These are phyloP conservation scores for Triplophysa bombifrons DNA, from an alignment of 2,797 vertebrate species.

Conservation along the genomic window DNA sequence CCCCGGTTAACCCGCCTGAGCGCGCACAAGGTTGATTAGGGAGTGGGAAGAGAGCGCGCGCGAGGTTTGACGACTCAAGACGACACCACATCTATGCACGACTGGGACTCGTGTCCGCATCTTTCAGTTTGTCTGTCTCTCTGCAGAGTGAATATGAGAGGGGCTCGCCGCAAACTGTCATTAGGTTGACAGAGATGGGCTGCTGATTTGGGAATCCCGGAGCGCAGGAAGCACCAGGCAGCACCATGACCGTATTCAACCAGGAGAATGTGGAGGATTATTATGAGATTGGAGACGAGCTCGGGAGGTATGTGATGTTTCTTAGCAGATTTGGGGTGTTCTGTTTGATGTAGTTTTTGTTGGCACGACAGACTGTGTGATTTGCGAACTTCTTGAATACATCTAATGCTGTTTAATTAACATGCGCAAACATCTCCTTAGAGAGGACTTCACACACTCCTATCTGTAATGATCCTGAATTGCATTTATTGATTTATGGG, in stretches of 20 bases:
- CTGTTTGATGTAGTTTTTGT: background rate
- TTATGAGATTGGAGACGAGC: constrained; percentile 85
- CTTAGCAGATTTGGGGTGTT: constrained; percentile 23
- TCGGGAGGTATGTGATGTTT: constrained; percentile 78
- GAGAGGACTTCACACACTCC: constrained; percentile 25
- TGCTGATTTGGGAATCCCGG: constrained; percentile 68
- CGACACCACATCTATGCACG: constrained; percentile 5
- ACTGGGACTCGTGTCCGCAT: background rate
- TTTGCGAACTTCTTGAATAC: background rate
- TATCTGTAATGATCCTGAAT: constrained; percentile 10
- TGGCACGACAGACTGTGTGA: background rate
- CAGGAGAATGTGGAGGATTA: constrained; percentile 87
- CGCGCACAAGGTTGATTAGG: background rate
- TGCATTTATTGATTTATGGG: constrained; percentile 45
- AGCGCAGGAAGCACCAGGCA: constrained; percentile 68
- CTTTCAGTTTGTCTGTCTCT: background rate
- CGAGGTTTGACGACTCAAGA: constrained; percentile 10
- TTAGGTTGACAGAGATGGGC: constrained; percentile 60
- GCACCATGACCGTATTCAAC: constrained; percentile 85
- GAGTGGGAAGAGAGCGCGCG: background rate
- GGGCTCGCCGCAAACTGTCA: constrained; percentile 61
- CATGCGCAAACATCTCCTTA: background rate
- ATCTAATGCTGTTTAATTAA: background rate
- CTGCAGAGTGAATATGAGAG: constrained; percentile 59
- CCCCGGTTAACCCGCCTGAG: background rate